These are phyloP conservation scores for Heliornis fulica DNA, from an alignment of 2,113 vertebrate species.

Conservation along the genomic window DNA sequence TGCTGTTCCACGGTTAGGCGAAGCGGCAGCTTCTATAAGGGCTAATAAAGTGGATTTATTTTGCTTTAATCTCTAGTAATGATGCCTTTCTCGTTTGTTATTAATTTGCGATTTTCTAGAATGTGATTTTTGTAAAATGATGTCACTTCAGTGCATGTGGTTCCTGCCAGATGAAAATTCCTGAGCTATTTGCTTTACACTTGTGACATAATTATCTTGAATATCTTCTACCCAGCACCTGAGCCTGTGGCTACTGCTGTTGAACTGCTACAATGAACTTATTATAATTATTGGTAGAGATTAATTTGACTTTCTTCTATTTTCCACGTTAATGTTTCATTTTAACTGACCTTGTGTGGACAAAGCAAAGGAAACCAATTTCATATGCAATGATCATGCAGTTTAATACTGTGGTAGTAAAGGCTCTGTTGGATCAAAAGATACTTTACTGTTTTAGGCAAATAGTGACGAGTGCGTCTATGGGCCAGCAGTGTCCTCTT, in stretches of 20 bases:
- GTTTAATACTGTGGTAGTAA: neutral
- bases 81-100: neutral
- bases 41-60: neutral
- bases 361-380: neutral
- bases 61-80: neutral
- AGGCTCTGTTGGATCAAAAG: neutral
- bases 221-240: neutral
- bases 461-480: rapidly evolving
- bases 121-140: neutral
- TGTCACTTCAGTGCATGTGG: neutral
- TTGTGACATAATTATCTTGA: neutral
- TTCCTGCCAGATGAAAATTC: neutral
- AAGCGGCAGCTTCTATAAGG: neutral
- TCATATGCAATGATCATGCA: neutral
- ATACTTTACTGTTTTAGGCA: rapidly evolving
- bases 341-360: neutral
- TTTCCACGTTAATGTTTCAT: neutral
- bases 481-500: neutral
- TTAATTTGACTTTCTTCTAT: neutral
- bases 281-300: neutral
- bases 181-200: neutral
- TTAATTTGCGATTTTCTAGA: neutral
- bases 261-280: neutral
- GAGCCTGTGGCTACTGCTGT: neutral
- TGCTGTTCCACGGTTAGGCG: neutral